Evolutionary conservation across 2,113 vertebrate species (phyloP).

Genomic region (Chlamydotis undulata): DNA sequence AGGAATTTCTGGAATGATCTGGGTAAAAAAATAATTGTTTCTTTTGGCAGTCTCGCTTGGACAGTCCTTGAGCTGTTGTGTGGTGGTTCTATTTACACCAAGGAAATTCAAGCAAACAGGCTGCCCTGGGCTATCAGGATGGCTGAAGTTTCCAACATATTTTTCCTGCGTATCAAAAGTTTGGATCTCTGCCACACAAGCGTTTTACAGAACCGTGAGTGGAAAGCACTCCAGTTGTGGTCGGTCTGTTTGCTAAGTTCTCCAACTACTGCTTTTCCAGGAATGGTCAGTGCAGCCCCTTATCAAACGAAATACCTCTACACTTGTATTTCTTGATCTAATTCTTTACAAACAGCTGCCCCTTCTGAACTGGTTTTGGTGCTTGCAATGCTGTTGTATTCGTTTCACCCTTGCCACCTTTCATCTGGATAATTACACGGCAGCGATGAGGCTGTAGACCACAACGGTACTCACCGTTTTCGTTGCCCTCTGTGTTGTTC

Average conservation of each 20-base stretch:
- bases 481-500: not conserved
- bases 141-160: not conserved
- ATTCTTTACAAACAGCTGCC: not conserved
- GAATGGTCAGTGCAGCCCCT: not conserved
- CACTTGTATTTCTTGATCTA: not conserved
- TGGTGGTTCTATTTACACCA: slow-evolving; percentile 34
- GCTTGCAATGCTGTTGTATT: not conserved
- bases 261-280: not conserved
- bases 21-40: not conserved
- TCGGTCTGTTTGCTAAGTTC: not conserved
- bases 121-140: slow-evolving; percentile 25
- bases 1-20: slow-evolving; percentile 46
- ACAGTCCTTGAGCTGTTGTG: slow-evolving; percentile 31
- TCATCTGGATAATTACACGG: not conserved
- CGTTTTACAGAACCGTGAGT: not conserved
- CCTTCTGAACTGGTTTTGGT: not conserved
- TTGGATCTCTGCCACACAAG: not conserved
- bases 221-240: slow-evolving; percentile 13
- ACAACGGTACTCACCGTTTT: not conserved
- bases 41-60: not conserved
- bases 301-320: not conserved
- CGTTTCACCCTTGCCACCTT: not conserved
- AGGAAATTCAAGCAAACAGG: slow-evolving; percentile 31
- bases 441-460: not conserved
- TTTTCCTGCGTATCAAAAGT: not conserved